A percentile compares a stretch with the other conserved stretches of the same genome.
Evolutionary conservation across 2,888 invertebrate genomes (phyloP).

Genomic region (Clusia tigrina): DNA sequence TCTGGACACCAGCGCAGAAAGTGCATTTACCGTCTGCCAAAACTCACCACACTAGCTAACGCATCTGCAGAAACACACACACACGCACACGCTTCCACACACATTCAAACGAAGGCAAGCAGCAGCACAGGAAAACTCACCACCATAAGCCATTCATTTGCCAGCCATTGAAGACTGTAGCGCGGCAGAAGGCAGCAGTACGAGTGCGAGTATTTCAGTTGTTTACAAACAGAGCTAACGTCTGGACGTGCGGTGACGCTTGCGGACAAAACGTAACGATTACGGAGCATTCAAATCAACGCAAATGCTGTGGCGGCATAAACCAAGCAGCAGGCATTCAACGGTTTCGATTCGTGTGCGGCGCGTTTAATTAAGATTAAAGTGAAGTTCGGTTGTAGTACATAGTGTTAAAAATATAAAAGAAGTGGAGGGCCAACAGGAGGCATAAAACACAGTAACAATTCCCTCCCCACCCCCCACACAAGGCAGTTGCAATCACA

Average conservation of each 20-base stretch:
- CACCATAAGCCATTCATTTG: conserved; percentile 7
- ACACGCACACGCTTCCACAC: neutral
- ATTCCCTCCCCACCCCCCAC: neutral
- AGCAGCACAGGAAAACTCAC: conserved; percentile 8
- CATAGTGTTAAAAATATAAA: neutral
- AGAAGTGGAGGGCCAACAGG: neutral
- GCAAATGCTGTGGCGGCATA: neutral
- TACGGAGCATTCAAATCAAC: neutral
- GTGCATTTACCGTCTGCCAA: neutral
- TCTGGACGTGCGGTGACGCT: conserved; percentile 33
- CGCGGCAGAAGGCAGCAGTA: no score
- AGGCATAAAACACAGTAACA: neutral
- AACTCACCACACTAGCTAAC: neutral
- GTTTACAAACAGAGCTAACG: conserved; percentile 51
- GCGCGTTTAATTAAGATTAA: conserved; percentile 6
- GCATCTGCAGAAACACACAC: neutral
- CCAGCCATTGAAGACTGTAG: conserved; percentile 44
- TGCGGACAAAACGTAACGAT: conserved; percentile 7
- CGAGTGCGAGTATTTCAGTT: conserved; percentile 51
- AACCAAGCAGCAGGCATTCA: neutral
- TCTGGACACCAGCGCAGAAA: no score
- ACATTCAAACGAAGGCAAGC: no score
- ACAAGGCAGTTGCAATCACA: neutral
- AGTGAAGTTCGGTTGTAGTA: neutral
- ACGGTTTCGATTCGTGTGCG: neutral